Evolutionary conservation across 2,888 invertebrate species (phyloP).

Genomic region (Seira sanloemensis): DNA sequence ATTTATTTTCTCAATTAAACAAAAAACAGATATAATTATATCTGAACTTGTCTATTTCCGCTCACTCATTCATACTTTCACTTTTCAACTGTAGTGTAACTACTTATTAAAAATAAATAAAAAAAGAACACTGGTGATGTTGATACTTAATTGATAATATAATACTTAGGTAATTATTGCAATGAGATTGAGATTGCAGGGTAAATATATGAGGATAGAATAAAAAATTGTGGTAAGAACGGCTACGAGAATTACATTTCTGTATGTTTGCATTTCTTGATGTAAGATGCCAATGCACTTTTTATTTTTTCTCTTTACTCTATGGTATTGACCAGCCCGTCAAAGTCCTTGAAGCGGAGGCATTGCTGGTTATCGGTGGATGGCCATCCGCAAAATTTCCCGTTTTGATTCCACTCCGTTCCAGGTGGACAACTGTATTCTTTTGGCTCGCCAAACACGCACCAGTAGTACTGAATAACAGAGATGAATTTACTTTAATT

Average conservation of each 20-base stretch:
- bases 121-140: background rate
- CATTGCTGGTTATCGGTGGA: slow-evolving; percentile 38
- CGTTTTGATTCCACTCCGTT: slow-evolving; percentile 84
- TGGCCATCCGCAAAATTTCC: slow-evolving; percentile 89
- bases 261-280: background rate
- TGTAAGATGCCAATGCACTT: background rate
- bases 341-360: slow-evolving; percentile 46
- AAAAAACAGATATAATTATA: background rate
- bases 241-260: background rate
- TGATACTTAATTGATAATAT: background rate
- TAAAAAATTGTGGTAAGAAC: background rate
- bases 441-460: slow-evolving; percentile 86
- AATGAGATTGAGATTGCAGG: background rate
- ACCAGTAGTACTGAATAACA: slow-evolving; percentile 86
- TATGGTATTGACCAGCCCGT: slow-evolving; percentile 43
- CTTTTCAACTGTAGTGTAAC: background rate
- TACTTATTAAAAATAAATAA: background rate
- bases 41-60: background rate
- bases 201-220: too few species aligned
- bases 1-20: background rate
- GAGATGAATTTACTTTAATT: slow-evolving; percentile 27
- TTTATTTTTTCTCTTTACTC: background rate
- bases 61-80: background rate
- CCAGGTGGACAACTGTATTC: slow-evolving; percentile 85
- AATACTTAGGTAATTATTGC: background rate